Conservation (phyloP, 2,113 vertebrate genomes). For the Bubo blakistoni region DNA sequence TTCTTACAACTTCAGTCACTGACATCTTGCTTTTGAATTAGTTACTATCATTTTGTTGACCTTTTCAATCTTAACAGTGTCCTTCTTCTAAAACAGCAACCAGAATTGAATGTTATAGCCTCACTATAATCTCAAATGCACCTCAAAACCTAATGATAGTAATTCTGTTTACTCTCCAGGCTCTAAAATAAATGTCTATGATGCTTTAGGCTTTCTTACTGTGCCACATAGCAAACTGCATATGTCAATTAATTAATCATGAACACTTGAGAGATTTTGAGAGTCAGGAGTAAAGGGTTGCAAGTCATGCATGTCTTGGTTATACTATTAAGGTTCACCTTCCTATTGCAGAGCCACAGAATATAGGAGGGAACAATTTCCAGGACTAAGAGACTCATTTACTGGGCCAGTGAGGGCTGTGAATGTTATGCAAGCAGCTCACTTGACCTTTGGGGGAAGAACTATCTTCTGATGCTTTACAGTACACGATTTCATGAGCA, state of each 20-base stretch:
- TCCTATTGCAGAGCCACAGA: background rate
- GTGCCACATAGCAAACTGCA: background rate
- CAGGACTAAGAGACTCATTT: background rate
- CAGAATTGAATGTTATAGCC: conserved; percentile 10
- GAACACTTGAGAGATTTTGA: background rate
- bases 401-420: background rate
- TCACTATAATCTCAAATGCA: background rate
- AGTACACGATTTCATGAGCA: background rate
- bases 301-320: background rate
- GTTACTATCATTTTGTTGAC: conserved; percentile 72
- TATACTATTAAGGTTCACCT: background rate
- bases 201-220: background rate
- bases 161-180: background rate
- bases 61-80: conserved; percentile 72
- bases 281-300: background rate
- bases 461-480: background rate
- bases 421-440: background rate
- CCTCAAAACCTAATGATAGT: background rate
- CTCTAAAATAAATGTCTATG: background rate
- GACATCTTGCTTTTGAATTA: conserved; percentile 71
- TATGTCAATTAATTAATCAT: background rate
- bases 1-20: conserved; percentile 61
- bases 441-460: background rate
- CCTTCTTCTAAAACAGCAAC: conserved; percentile 46
- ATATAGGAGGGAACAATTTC: background rate